Base-by-base conservation (phyloP, 1,140 invertebrate species). In the Choristoneura fumiferana region DNA sequence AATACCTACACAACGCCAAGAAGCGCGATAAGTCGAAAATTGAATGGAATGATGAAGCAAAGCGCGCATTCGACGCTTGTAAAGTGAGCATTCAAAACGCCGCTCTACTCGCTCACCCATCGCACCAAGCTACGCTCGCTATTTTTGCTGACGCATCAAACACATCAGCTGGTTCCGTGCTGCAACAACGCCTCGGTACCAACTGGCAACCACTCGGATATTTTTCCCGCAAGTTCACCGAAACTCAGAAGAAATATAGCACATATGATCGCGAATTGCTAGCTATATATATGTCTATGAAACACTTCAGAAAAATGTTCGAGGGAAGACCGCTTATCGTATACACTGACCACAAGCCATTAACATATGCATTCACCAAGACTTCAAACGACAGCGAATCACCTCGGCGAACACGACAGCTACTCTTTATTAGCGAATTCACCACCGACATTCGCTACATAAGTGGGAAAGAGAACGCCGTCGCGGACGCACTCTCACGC, bases 141-240 rank as follows among this genome's bases (percentile, higher is more conserved):
- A 12, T 77, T 1, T 37, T 65, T 6, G 17, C 39, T n/a, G 78
- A 77, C 58, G 71, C 74, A 36, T 84, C 74, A 0, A 62, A 69
- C 14, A 53, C 13, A 9, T 59, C 60, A 2, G 65, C 73, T 4
- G 80, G 73, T 8, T 78, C 60, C 8, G 63, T 58, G 0, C 43
- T 85, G 0, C 64, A 83, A 43, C 78, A 83, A 64, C 29, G 34
- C 4, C 40, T 45, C 8, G 22, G 64, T n/a, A 53, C 60, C 6
- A 57, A 12, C 0, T 73, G 69, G 65, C 49, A 70, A 39, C 65
- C 65, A 15, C 33, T 67, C 1, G 65, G 49, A n/a, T 65, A 54
- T 61, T 68, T 61, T 49, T 54, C 45, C 12, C 74, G 61, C 35
- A 82, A 81, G 65, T 56, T 86, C 0, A 60, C 4, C 6, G 9